Evolutionary conservation across 2,113 vertebrate genomes (phyloP).

Genomic region (Malurus alboscapulatus): DNA sequence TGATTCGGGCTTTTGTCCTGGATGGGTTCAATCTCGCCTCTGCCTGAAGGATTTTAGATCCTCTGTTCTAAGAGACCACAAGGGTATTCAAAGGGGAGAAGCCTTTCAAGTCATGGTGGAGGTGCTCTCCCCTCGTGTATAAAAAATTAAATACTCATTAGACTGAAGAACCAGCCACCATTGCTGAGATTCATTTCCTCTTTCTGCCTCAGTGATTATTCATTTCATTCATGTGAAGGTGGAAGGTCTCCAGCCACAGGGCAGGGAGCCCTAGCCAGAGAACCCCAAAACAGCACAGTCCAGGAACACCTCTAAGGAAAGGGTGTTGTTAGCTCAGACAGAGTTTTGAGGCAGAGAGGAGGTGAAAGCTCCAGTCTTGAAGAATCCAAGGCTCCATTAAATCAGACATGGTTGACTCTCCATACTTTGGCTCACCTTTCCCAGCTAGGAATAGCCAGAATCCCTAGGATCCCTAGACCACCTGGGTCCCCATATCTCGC

Average conservation of each 20-base stretch:
- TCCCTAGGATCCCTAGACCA: background rate
- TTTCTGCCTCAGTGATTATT: background rate
- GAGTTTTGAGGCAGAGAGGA: background rate
- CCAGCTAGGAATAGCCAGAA: background rate
- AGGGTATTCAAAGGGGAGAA: background rate
- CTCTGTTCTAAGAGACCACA: background rate
- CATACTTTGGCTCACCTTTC: background rate
- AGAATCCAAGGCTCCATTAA: background rate
- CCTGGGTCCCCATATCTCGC: background rate
- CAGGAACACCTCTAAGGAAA: background rate
- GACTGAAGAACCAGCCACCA: background rate
- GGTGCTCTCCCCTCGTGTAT: background rate
- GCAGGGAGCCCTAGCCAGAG: background rate
- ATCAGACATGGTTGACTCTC: background rate
- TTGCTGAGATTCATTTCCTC: background rate
- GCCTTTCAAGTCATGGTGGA: background rate
- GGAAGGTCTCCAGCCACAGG: background rate
- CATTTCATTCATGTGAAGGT: background rate
- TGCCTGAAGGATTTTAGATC: background rate
- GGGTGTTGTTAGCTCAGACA: fast-evolving
- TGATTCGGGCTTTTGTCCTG: background rate
- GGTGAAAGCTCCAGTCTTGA: background rate
- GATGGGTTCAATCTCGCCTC: background rate
- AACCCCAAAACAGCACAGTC: fast-evolving
- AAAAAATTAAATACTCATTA: background rate